Conservation (phyloP, 2,888 invertebrate species). For the Phasia obesa region DNA sequence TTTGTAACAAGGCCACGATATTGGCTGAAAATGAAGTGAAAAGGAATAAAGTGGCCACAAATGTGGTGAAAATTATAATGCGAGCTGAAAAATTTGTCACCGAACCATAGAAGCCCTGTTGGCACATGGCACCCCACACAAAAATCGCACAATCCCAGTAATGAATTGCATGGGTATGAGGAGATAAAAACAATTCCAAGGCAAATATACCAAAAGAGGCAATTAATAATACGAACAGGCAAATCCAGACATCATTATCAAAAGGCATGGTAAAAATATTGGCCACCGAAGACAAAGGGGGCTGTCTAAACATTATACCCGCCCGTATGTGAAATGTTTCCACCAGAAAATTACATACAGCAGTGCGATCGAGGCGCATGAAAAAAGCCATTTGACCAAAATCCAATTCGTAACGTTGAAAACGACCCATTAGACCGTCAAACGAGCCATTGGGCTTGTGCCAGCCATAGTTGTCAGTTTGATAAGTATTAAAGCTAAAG, state of each 20-base stretch:
- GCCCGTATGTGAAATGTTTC: conserved; percentile 84
- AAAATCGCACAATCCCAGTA: conserved; percentile 84
- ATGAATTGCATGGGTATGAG: conserved; percentile 74
- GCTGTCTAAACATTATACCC: conserved; percentile 86
- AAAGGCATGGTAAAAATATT: conserved; percentile 86
- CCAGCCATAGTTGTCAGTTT: conserved; percentile 84
- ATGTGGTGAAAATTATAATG: conserved; percentile 84
- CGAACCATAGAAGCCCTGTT: conserved; percentile 84
- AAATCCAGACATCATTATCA: conserved; percentile 84
- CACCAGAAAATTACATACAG: conserved; percentile 83
- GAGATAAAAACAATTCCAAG: conserved; percentile 78
- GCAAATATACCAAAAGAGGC: conserved; percentile 76
- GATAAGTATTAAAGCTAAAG: conserved; percentile 79
- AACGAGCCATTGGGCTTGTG: conserved; percentile 84
- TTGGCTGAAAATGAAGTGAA: conserved; percentile 87
- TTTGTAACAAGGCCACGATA: conserved; percentile 86
- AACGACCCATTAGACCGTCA: conserved; percentile 84
- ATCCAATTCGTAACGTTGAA: conserved; percentile 84
- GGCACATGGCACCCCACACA: conserved; percentile 85
- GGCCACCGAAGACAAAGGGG: conserved; percentile 85
- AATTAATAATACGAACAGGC: conserved; percentile 76
- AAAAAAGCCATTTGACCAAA: conserved; percentile 84
- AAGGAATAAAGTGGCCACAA: conserved; percentile 84
- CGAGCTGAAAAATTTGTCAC: conserved; percentile 84
- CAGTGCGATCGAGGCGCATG: conserved; percentile 84